Conservation (phyloP, 2,113 vertebrate genomes). For the Platichthys stellatus region DNA sequence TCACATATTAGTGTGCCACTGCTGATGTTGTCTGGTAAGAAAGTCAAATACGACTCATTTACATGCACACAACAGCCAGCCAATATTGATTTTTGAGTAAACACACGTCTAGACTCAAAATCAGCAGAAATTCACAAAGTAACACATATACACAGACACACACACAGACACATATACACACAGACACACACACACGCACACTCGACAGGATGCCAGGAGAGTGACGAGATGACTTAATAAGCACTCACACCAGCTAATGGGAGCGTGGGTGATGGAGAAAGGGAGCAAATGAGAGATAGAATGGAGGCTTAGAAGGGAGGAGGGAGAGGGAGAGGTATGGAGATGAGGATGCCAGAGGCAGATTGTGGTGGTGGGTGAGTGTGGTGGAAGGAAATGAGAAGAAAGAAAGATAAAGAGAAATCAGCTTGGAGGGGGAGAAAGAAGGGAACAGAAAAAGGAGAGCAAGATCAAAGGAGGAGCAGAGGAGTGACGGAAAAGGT, state of each 20-base stretch:
- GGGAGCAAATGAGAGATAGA: slow-evolving; percentile 54
- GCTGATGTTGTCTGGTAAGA: slow-evolving; percentile 32
- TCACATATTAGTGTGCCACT: slow-evolving; percentile 15
- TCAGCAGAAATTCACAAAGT: slow-evolving; percentile 27
- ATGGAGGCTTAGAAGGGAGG: slow-evolving; percentile 34
- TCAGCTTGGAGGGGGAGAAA: neutral
- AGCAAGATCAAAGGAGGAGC: slow-evolving; percentile 17
- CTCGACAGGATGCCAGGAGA: slow-evolving; percentile 45
- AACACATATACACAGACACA: neutral
- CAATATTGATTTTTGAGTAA: slow-evolving; percentile 62
- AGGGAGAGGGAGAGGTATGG: slow-evolving; percentile 4
- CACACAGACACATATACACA: slow-evolving; percentile 4
- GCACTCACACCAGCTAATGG: slow-evolving; percentile 72
- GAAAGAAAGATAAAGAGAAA: slow-evolving; percentile 40
- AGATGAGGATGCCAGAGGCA: slow-evolving; percentile 43
- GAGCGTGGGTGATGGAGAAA: slow-evolving; percentile 66
- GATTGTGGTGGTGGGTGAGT: slow-evolving; percentile 27
- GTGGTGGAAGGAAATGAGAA: slow-evolving; percentile 23
- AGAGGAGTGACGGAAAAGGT: slow-evolving; percentile 17
- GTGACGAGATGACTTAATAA: slow-evolving; percentile 78
- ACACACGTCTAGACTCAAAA: slow-evolving; percentile 61
- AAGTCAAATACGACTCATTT: slow-evolving; percentile 47
- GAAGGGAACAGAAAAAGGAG: slow-evolving; percentile 10
- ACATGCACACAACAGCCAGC: slow-evolving; percentile 27
- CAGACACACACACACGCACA: slow-evolving; percentile 30